phyloP scores from a whole-genome alignment of 1,140 invertebrate species.

The Rhopalosiphum maidis region DNA sequence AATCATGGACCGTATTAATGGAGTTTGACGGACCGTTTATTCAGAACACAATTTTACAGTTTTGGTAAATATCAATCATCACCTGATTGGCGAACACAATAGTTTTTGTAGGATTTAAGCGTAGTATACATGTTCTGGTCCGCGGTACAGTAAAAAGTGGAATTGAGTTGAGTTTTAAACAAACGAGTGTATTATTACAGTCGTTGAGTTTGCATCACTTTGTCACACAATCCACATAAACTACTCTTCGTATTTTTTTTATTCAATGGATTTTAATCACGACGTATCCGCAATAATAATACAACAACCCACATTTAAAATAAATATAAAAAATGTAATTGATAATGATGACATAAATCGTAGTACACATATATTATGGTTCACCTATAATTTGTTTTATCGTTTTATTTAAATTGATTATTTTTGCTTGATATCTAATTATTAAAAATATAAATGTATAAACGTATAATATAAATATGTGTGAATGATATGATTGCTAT shows the following conservation, averaged over 20 bases:
- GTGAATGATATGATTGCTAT: not conserved
- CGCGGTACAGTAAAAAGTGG: not conserved
- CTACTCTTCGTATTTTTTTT: not conserved
- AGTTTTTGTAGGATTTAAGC: slow-evolving; percentile 20
- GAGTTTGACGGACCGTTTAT: slow-evolving; percentile 26
- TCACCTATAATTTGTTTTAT: not conserved
- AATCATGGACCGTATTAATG: not conserved
- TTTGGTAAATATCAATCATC: slow-evolving; percentile 1
- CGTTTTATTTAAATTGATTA: not conserved
- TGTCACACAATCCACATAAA: not conserved
- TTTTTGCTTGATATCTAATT: not conserved
- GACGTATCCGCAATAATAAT: not conserved
- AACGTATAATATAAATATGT: not conserved
- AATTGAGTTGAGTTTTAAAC: not conserved
- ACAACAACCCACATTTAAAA: not conserved
- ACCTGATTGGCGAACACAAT: not conserved
- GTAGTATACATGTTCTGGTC: not conserved
- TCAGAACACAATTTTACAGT: not conserved
- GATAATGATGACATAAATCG: not conserved
- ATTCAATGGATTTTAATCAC: not conserved
- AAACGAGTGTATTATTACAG: not conserved
- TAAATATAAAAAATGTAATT: not conserved
- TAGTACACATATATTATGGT: not conserved
- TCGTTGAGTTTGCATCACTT: not conserved
- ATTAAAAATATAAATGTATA: not conserved